These are phyloP conservation scores for Reticulitermes speratus DNA, from an alignment of 1,140 invertebrate genomes.

Conservation along the genomic window DNA sequence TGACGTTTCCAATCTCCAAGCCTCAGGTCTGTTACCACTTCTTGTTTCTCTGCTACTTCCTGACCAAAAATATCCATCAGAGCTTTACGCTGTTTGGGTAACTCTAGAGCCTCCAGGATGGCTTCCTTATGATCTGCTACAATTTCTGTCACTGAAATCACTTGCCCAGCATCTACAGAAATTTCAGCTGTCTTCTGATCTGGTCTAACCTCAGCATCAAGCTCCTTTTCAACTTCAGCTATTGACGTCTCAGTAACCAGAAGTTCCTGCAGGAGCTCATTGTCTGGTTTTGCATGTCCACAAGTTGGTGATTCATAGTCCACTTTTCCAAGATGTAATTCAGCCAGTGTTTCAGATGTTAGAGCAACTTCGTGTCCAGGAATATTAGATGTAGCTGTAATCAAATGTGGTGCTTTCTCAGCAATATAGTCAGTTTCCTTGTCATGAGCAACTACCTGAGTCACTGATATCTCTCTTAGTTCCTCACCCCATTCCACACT, in stretches of 20 bases:
- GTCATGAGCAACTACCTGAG: constrained; percentile 55
- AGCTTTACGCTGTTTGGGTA: constrained; percentile 39
- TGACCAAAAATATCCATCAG: constrained; percentile 45
- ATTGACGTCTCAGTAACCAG: constrained; percentile 56
- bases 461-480: constrained; percentile 48
- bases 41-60: constrained; percentile 46
- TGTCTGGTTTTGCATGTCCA: constrained; percentile 52
- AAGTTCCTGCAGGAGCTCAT: constrained; percentile 54
- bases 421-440: constrained; percentile 51
- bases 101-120: constrained; percentile 31
- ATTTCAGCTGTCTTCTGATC: constrained; percentile 44
- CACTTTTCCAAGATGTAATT: constrained; percentile 49
- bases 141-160: constrained; percentile 47
- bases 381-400: constrained; percentile 48
- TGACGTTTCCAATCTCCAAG: constrained; percentile 40
- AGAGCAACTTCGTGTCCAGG: constrained; percentile 51
- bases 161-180: constrained; percentile 40
- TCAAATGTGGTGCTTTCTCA: constrained; percentile 45
- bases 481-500: constrained; percentile 52
- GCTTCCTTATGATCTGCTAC: constrained; percentile 44
- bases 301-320: constrained; percentile 44
- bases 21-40: constrained; percentile 40
- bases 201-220: constrained; percentile 44
- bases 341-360: constrained; percentile 53
- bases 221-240: constrained; percentile 52